Conservation (phyloP, 2,888 invertebrate species). For the Myathropa florea region DNA sequence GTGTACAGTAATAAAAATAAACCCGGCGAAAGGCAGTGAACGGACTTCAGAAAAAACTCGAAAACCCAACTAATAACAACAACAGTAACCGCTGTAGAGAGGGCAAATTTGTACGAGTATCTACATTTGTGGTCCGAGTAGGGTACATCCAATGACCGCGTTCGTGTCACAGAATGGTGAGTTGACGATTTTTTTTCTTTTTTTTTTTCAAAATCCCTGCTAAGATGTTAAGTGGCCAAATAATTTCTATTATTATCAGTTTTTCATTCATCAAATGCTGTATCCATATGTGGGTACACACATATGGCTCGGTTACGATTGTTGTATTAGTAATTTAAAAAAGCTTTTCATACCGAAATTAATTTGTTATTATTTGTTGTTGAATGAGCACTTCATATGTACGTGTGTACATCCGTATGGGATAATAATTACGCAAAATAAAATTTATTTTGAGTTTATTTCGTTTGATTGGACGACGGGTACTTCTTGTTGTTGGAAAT, state of each 20-base stretch:
- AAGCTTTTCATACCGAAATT: conserved; percentile 24
- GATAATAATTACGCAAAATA: conserved; percentile 35
- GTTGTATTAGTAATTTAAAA: conserved; percentile 8
- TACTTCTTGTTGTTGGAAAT: too few relatives aligned
- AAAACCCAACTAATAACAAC: conserved; percentile 28
- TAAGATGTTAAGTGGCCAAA: conserved; percentile 56
- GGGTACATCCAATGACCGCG: background rate
- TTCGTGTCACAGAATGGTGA: conserved; percentile 23
- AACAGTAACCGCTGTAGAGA: conserved; percentile 33
- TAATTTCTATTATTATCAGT: conserved; percentile 39
- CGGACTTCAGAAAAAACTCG: conserved; percentile 1
- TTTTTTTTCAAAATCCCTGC: conserved; percentile 4
- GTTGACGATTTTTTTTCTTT: conserved; percentile 10
- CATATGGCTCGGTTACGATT: background rate
- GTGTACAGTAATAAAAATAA: conserved; percentile 32
- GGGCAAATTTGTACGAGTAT: conserved; percentile 42
- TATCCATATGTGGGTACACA: background rate
- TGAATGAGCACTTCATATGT: conserved; percentile 29
- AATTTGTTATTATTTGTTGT: conserved; percentile 47
- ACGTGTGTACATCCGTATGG: background rate
- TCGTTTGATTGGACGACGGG: background rate
- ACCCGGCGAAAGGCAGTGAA: conserved; percentile 32
- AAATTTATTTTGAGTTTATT: conserved; percentile 21
- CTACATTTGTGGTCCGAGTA: background rate
- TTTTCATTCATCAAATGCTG: conserved; percentile 33